A percentile compares a stretch with the other conserved stretches of the same genome.
Evolutionary conservation across 2,797 vertebrate species (phyloP).

Genomic region (Mareca penelope): DNA sequence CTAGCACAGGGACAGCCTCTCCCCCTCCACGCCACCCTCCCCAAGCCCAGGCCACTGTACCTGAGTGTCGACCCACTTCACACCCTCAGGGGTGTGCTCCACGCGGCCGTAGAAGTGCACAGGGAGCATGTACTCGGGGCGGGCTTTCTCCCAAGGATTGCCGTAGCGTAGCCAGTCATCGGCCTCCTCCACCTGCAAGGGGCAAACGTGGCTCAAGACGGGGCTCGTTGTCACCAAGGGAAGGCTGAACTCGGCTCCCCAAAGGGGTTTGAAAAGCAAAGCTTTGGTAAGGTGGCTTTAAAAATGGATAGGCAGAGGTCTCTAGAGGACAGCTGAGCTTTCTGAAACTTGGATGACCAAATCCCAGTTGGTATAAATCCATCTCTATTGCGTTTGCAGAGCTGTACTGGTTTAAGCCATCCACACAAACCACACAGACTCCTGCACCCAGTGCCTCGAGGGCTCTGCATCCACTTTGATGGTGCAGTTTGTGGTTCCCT

Average conservation of each 20-base stretch:
- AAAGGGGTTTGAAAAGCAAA: background rate
- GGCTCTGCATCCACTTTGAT: background rate
- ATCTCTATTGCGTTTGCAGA: background rate
- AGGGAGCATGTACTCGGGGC: constrained; percentile 87
- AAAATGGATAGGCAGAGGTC: background rate
- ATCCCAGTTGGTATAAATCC: background rate
- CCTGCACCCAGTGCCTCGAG: rapidly evolving
- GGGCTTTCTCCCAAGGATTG: constrained; percentile 89
- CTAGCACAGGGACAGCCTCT: background rate
- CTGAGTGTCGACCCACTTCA: constrained; percentile 86
- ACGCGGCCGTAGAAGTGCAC: constrained; percentile 86
- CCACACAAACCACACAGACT: background rate
- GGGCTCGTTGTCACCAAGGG: rapidly evolving
- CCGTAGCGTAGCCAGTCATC: constrained; percentile 89
- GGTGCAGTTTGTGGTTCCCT: background rate
- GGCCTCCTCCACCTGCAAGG: constrained; percentile 84
- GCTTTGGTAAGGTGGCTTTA: background rate
- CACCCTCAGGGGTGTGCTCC: constrained; percentile 74
- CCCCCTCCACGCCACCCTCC: rapidly evolving
- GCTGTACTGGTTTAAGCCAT: background rate
- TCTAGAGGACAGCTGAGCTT: background rate
- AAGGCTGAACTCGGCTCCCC: background rate
- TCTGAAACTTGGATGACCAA: background rate
- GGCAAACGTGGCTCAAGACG: rapidly evolving
- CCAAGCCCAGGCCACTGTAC: constrained; percentile 42